These are phyloP conservation scores for Mactra quadrangularis DNA, from an alignment of 1,140 invertebrate species.

Conservation along the genomic window DNA sequence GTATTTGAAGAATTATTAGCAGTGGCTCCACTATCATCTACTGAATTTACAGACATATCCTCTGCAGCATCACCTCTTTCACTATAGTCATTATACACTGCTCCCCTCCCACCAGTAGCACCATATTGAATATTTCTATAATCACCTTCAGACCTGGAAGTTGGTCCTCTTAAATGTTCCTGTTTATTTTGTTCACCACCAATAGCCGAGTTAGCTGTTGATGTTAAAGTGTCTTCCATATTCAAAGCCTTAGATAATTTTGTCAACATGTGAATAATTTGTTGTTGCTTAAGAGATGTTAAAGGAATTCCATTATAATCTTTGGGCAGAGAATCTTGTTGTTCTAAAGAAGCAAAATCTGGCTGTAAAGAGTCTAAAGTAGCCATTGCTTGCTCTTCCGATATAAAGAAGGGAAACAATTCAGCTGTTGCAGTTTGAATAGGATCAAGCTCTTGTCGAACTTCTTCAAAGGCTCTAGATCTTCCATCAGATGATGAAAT, in stretches of 20 bases:
- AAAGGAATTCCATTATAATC: slow-evolving; percentile 76
- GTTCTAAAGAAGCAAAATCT: slow-evolving; percentile 76
- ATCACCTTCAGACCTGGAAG: slow-evolving; percentile 16
- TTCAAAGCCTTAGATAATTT: slow-evolving; percentile 76
- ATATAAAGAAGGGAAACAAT: slow-evolving; percentile 58
- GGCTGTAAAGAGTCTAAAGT: slow-evolving; percentile 70
- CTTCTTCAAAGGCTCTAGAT: neutral
- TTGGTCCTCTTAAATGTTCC: slow-evolving; percentile 46
- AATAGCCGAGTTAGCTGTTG: slow-evolving; percentile 62
- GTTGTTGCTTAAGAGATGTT: slow-evolving; percentile 76
- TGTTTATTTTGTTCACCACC: slow-evolving; percentile 50
- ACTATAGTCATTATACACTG: neutral
- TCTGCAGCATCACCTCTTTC: neutral
- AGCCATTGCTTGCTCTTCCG: slow-evolving; percentile 62
- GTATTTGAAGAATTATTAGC: slow-evolving; percentile 19
- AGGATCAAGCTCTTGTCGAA: slow-evolving; percentile 38
- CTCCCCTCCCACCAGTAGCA: slow-evolving; percentile 46
- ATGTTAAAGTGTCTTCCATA: slow-evolving; percentile 76
- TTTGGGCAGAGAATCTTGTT: slow-evolving; percentile 71
- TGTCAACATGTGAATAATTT: slow-evolving; percentile 76
- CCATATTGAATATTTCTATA: slow-evolving; percentile 54
- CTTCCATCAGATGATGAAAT: neutral
- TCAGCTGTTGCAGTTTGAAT: slow-evolving; percentile 56
- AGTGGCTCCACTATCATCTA: slow-evolving; percentile 28
- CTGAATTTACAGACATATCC: slow-evolving; percentile 25